Percentiles rank a stretch among this genome's conserved stretches.
Evolutionary conservation across 2,888 invertebrate genomes (phyloP).

Genomic region (Plutella xylostella): DNA sequence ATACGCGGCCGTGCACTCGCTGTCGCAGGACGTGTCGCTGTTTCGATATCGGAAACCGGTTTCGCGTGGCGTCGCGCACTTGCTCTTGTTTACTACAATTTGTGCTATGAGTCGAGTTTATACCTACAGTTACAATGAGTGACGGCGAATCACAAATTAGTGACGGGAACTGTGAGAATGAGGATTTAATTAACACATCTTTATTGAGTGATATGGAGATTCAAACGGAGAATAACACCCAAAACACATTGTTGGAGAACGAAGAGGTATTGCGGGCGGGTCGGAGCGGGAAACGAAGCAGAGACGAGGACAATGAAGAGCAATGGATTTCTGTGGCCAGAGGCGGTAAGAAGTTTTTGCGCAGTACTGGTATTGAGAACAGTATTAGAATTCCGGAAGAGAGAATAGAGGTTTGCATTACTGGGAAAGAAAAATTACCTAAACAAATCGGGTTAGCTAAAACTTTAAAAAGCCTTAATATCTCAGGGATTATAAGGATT

Average conservation of each 20-base stretch:
- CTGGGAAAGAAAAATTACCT: slow-evolving; percentile 5
- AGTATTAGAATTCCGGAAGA: background rate
- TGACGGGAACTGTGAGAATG: background rate
- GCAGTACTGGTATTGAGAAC: background rate
- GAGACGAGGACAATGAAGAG: background rate
- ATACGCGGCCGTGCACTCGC: too few species aligned
- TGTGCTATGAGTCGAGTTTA: background rate
- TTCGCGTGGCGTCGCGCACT: background rate
- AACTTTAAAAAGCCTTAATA: background rate
- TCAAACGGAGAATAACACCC: too few species aligned
- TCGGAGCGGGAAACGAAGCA: background rate
- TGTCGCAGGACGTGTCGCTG: background rate
- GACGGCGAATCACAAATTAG: background rate
- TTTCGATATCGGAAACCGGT: background rate
- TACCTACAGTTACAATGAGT: too few species aligned
- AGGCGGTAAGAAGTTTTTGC: background rate
- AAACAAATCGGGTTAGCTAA: slow-evolving; percentile 9
- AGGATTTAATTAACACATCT: background rate
- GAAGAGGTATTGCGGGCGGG: background rate
- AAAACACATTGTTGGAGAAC: background rate
- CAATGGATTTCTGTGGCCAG: background rate
- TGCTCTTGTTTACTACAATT: background rate
- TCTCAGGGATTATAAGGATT: background rate
- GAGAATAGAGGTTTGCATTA: background rate
- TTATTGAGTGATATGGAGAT: background rate